Evolutionary conservation across 2,113 vertebrate genomes (phyloP).

Genomic region (Cephalophus harveyi): DNA sequence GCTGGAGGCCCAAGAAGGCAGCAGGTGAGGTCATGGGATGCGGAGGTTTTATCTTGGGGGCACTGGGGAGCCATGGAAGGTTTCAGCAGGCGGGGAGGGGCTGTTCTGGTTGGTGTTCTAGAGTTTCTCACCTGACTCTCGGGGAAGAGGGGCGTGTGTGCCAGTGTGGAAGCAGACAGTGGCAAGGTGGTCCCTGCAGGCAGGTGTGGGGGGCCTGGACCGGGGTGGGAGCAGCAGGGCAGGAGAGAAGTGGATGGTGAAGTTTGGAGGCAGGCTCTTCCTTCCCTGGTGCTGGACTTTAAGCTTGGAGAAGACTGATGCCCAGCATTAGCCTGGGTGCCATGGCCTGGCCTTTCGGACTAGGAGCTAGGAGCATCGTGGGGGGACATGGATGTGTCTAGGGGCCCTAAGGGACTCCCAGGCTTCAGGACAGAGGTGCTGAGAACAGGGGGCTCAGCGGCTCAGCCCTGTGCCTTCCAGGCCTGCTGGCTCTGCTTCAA

Average conservation of each 20-base stretch:
- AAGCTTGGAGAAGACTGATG: neutral
- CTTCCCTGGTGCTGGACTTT: neutral
- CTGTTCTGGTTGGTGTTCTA: neutral
- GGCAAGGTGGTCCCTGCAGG: neutral
- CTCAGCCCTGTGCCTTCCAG: neutral
- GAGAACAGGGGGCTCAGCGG: neutral
- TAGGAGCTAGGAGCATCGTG: neutral
- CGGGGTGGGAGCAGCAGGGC: accelerated
- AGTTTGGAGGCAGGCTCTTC: neutral
- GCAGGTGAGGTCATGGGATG: accelerated
- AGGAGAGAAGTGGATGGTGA: neutral
- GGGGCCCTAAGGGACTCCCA: neutral
- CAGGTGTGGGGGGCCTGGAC: neutral
- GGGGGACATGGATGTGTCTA: neutral
- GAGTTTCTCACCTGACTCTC: neutral
- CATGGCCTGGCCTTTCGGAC: neutral
- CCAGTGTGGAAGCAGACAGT: neutral
- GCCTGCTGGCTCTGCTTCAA: neutral
- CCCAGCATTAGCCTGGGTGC: neutral
- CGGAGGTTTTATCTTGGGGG: neutral
- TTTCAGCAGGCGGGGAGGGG: neutral
- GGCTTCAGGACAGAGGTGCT: neutral
- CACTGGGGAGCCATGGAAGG: neutral
- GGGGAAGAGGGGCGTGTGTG: neutral
- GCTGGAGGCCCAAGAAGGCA: neutral